Evolutionary conservation across 2,888 invertebrate genomes (phyloP).

Genomic region (Phorcus lineatus): DNA sequence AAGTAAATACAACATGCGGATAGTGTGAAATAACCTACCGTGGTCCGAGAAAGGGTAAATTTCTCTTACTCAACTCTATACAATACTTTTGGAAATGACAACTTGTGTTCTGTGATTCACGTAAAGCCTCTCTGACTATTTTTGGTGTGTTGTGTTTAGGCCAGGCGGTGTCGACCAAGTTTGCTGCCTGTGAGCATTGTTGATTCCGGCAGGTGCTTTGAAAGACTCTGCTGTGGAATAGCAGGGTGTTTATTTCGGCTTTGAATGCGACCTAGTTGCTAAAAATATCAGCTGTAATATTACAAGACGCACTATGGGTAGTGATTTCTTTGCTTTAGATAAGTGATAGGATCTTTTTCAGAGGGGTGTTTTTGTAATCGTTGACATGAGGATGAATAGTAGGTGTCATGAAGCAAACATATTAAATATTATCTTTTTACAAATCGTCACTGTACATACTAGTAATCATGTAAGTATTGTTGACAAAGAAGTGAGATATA

Average conservation of each 20-base stretch:
- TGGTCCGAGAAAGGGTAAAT: neutral
- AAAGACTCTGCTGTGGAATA: neutral
- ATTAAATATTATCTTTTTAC: too few species aligned
- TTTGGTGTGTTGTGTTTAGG: neutral
- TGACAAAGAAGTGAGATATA: too few species aligned
- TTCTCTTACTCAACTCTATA: neutral
- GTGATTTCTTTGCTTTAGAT: too few species aligned
- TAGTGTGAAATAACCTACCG: neutral
- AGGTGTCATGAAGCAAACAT: too few species aligned
- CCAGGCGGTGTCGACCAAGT: neutral
- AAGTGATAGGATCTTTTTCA: too few species aligned
- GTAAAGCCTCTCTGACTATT: neutral
- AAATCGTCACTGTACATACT: too few species aligned
- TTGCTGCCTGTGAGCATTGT: neutral
- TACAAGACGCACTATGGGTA: too few species aligned
- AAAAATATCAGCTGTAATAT: too few species aligned
- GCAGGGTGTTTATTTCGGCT: neutral
- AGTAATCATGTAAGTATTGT: too few species aligned
- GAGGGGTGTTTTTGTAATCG: too few species aligned
- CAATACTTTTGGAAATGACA: neutral
- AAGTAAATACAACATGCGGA: neutral
- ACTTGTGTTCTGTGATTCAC: neutral
- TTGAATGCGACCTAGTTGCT: too few species aligned
- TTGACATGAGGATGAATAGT: too few species aligned
- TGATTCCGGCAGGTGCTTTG: neutral